These are phyloP conservation scores for Sebastes cheni DNA, from an alignment of 2,797 vertebrate genomes.

Conservation along the genomic window DNA sequence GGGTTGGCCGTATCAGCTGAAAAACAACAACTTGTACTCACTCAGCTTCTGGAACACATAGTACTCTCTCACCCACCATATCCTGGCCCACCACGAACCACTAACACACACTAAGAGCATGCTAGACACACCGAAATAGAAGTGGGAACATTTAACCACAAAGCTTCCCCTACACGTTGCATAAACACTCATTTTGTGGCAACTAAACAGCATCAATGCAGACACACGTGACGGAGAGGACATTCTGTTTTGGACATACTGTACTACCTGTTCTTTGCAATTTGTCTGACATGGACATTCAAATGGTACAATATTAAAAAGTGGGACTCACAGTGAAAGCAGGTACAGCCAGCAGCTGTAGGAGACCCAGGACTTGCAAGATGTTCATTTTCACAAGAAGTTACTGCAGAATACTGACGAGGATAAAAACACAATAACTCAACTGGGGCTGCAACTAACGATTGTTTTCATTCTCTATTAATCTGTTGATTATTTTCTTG, in stretches of 20 bases:
- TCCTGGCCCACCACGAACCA: conserved; percentile 25
- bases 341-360: conserved; percentile 67
- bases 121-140: conserved; percentile 43
- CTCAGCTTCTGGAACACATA: conserved; percentile 21
- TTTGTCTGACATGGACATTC: neutral
- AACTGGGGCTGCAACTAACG: too few species aligned
- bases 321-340: conserved; percentile 69
- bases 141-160: conserved; percentile 46
- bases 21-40: neutral
- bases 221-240: neutral
- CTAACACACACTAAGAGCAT: conserved; percentile 34
- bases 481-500: too few species aligned
- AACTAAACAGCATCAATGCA: neutral
- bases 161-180: conserved; percentile 18
- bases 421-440: neutral
- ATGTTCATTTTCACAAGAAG: conserved; percentile 68
- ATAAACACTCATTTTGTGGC: neutral
- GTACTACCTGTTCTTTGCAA: neutral
- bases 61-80: conserved; percentile 21
- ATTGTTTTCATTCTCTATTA: too few species aligned
- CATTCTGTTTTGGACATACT: neutral
- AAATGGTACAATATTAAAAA: neutral
- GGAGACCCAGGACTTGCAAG: conserved; percentile 64
- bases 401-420: conserved; percentile 14
- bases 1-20: conserved; percentile 57